Percentiles rank a stretch among this genome's conserved stretches.
phyloP scores from a whole-genome alignment of 2,888 invertebrate genomes.

The Pomacea canaliculata region DNA sequence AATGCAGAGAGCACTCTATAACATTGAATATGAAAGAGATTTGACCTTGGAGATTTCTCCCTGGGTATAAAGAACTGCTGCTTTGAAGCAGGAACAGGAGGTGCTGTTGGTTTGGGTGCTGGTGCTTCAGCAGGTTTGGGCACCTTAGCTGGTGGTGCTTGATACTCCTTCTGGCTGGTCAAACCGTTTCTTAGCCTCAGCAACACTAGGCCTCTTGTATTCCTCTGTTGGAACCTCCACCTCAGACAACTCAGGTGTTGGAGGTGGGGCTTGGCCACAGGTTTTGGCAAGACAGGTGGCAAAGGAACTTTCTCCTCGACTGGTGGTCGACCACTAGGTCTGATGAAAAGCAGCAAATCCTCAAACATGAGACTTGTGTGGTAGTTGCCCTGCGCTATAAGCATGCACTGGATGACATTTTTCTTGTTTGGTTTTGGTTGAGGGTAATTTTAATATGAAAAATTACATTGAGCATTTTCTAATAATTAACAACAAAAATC shows the following conservation, averaged over 20 bases:
- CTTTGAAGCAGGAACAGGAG: conserved; percentile 18
- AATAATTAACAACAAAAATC: no score
- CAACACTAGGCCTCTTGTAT: conserved; percentile 45
- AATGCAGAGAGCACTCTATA: not conserved
- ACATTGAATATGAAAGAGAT: conserved; percentile 8
- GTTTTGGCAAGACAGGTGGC: conserved; percentile 35
- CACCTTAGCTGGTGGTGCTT: conserved; percentile 35
- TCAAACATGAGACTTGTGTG: not conserved
- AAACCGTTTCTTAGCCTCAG: conserved; percentile 54
- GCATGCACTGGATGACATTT: no score
- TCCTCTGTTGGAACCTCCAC: conserved; percentile 45
- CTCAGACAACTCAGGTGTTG: conserved; percentile 37
- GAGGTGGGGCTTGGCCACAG: conserved; percentile 38
- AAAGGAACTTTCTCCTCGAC: conserved; percentile 24
- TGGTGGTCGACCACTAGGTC: conserved; percentile 13
- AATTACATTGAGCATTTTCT: no score
- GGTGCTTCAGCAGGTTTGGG: conserved; percentile 31
- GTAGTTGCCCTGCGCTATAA: not conserved
- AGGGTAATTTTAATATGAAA: no score
- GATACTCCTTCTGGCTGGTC: conserved; percentile 35
- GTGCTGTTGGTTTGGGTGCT: conserved; percentile 6
- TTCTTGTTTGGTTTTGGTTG: no score
- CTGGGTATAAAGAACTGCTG: conserved; percentile 27
- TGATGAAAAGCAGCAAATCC: conserved; percentile 2
- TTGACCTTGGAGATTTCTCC: conserved; percentile 39